These are phyloP conservation scores for Cliona cf. orientalis DNA, from an alignment of 37 sponge, comb jelly and placozoan genomes.

Conservation along the genomic window DNA sequence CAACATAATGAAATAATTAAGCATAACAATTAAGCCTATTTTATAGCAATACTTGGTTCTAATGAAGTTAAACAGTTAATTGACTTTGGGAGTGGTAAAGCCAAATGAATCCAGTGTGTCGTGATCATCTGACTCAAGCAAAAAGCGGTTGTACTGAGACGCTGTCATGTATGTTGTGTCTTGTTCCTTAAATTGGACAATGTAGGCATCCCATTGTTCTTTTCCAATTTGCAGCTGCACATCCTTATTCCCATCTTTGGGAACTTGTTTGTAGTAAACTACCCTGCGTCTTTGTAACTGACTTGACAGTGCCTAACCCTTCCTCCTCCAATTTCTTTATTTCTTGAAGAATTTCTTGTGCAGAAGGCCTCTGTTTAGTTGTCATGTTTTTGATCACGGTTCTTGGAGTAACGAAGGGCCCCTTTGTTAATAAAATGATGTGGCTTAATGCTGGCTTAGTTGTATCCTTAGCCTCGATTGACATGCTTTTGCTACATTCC, in stretches of 20 bases:
- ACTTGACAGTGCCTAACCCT: not conserved
- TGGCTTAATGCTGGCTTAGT: not conserved
- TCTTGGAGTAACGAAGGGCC: not conserved
- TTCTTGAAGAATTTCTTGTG: not conserved
- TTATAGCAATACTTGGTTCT: no score
- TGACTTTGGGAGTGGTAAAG: no score
- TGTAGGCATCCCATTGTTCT: not conserved
- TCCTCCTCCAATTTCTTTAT: not conserved
- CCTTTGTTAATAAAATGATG: not conserved
- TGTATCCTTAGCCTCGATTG: no score
- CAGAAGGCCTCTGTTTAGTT: not conserved
- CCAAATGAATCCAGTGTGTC: no score
- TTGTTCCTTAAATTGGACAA: not conserved
- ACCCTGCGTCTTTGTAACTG: not conserved
- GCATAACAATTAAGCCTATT: no score
- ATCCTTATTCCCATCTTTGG: not conserved
- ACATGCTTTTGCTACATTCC: not conserved
- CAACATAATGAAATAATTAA: no score
- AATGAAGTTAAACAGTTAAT: no score
- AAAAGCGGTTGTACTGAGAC: not conserved
- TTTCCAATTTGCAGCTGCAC: not conserved
- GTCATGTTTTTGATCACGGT: conserved; percentile 4
- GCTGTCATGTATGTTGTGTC: not conserved
- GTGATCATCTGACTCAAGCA: no score
- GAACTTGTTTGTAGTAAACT: not conserved